Conservation (phyloP, 1,140 invertebrate species). For the Drosophila ficusphila region DNA sequence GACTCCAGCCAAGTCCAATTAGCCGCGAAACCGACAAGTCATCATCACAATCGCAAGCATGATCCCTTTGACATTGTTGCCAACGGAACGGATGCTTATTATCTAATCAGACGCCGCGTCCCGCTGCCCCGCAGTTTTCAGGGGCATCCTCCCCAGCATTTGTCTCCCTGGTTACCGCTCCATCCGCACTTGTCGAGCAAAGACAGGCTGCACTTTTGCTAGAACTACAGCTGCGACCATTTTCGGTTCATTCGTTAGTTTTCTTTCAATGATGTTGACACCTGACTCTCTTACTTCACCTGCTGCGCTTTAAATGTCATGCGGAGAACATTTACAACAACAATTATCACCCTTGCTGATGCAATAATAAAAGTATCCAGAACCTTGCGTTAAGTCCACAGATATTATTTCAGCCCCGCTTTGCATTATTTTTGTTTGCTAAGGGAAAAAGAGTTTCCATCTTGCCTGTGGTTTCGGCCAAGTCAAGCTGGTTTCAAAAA, state of each 20-base stretch:
- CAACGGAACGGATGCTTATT: background rate
- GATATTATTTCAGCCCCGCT: background rate
- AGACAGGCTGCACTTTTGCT: background rate
- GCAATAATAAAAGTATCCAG: background rate
- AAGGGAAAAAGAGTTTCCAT: conserved; percentile 10
- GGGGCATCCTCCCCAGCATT: conserved; percentile 7
- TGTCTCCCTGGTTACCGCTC: conserved; percentile 4
- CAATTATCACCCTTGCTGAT: background rate
- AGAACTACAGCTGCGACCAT: background rate
- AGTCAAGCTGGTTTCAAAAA: conserved; percentile 11
- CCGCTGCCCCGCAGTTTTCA: background rate
- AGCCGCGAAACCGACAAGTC: background rate
- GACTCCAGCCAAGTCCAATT: conserved; percentile 9
- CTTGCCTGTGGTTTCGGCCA: conserved; percentile 22
- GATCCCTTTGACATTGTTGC: background rate
- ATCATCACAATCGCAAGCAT: background rate
- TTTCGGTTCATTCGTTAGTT: too few relatives aligned
- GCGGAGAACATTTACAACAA: background rate
- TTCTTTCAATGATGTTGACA: too few relatives aligned
- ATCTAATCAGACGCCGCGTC: background rate
- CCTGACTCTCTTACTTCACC: too few relatives aligned
- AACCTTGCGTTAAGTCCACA: background rate
- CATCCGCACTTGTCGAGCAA: background rate
- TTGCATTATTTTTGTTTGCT: background rate
- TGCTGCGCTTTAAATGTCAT: background rate